phyloP scores from a whole-genome alignment of 2,113 vertebrate genomes.

The Heterocephalus glaber region DNA sequence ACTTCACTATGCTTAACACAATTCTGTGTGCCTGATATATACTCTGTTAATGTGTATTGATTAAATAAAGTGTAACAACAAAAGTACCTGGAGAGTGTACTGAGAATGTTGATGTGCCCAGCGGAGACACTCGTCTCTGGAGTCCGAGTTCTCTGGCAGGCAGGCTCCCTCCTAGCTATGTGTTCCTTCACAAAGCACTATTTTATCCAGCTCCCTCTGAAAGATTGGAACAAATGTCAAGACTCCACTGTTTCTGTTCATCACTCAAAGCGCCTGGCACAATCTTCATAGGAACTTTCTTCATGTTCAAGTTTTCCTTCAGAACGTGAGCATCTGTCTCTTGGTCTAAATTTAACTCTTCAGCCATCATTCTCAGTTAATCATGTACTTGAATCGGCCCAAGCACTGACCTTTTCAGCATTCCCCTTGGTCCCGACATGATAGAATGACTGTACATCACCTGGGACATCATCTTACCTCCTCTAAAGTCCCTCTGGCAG shows the following conservation, averaged over 20 bases:
- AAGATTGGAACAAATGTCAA: slow-evolving; percentile 59
- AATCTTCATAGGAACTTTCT: background rate
- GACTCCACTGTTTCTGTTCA: slow-evolving; percentile 14
- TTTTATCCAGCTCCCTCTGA: background rate
- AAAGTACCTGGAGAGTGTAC: fast-evolving
- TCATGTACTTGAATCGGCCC: slow-evolving; percentile 32
- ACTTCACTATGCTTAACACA: too few species aligned
- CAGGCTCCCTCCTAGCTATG: background rate
- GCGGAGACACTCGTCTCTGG: background rate
- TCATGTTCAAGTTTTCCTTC: background rate
- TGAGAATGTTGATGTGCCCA: fast-evolving
- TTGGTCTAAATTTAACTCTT: slow-evolving; percentile 36
- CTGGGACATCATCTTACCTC: background rate
- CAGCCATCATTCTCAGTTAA: slow-evolving; percentile 30
- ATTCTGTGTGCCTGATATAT: too few species aligned
- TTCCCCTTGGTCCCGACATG: background rate
- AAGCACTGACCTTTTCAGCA: slow-evolving; percentile 67
- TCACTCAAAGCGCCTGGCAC: background rate
- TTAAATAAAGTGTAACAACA: too few species aligned
- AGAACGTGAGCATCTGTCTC: background rate
- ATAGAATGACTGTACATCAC: background rate
- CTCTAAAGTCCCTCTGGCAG: background rate
- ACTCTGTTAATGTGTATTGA: too few species aligned
- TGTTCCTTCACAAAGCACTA: background rate
- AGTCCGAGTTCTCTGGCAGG: background rate